A percentile compares a stretch with the other conserved stretches of the same genome.
These are phyloP conservation scores for Protodeltote pygarga DNA, from an alignment of 2,888 invertebrate species.

Conservation along the genomic window DNA sequence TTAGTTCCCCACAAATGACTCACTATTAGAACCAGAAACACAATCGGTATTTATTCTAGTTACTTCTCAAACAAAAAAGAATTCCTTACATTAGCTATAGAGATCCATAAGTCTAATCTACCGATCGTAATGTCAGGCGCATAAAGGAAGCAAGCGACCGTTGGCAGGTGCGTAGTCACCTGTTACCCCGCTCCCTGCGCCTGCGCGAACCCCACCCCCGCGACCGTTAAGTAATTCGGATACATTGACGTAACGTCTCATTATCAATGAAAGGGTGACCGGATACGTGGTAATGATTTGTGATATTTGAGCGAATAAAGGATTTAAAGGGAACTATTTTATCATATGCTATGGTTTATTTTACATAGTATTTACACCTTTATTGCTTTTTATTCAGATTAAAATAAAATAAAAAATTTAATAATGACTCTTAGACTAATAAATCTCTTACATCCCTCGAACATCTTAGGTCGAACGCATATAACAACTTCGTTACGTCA, in stretches of 20 bases:
- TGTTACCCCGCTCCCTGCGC: constrained; percentile 60
- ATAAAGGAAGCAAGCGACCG: constrained; percentile 76
- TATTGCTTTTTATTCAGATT: too few species aligned
- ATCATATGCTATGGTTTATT: neutral
- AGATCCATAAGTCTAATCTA: constrained; percentile 70
- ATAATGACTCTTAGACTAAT: too few species aligned
- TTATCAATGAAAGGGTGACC: constrained; percentile 49
- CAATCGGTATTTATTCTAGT: constrained; percentile 19
- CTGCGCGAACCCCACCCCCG: constrained; percentile 47
- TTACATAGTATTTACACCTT: too few species aligned
- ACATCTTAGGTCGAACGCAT: too few species aligned
- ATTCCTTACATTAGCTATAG: constrained; percentile 41
- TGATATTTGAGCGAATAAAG: constrained; percentile 5
- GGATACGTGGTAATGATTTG: constrained; percentile 39
- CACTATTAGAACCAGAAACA: constrained; percentile 4
- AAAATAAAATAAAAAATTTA: too few species aligned
- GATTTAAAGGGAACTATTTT: constrained; percentile 3
- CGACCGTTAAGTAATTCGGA: constrained; percentile 75
- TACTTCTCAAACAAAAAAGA: constrained; percentile 30
- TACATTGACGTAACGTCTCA: constrained; percentile 67
- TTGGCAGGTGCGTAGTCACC: constrained; percentile 83
- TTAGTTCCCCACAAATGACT: constrained; percentile 4
- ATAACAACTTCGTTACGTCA: too few species aligned
- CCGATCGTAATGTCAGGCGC: constrained; percentile 77
- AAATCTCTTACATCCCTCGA: too few species aligned